phyloP scores from a whole-genome alignment of 2,888 invertebrate species.

The Cataglyphis altisquamis region DNA sequence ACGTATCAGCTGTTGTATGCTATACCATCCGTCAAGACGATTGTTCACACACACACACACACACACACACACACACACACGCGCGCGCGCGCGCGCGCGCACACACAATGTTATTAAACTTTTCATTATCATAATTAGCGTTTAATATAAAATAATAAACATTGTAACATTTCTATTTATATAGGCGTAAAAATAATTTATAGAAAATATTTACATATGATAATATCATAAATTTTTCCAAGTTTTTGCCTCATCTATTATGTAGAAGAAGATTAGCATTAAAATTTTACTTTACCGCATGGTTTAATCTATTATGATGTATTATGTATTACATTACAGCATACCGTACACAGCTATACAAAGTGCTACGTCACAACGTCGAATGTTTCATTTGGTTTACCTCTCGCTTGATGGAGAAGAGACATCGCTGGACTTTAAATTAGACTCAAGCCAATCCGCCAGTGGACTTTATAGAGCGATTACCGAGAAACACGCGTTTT shows the following conservation, averaged over 20 bases:
- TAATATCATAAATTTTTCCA: neutral
- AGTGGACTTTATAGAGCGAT: constrained; percentile 94
- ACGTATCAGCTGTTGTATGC: constrained; percentile 39
- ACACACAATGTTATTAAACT: neutral
- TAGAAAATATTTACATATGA: neutral
- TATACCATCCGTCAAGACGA: constrained; percentile 48
- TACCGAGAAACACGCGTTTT: constrained; percentile 97
- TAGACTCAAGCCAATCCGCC: constrained; percentile 93
- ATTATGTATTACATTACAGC: constrained; percentile 84
- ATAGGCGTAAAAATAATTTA: neutral
- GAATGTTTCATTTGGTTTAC: constrained; percentile 92
- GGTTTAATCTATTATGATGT: constrained; percentile 32
- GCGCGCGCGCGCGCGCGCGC: too few species aligned
- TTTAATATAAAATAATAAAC: constrained; percentile 6
- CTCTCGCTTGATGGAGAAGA: constrained; percentile 90
- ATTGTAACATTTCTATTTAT: neutral
- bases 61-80: too few species aligned
- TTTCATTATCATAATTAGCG: constrained; percentile 20
- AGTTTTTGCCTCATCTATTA: constrained; percentile 24
- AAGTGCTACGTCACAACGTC: constrained; percentile 92
- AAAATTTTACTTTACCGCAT: constrained; percentile 29
- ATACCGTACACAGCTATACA: constrained; percentile 94
- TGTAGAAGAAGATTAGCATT: constrained; percentile 37
- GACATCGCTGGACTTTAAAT: constrained; percentile 92
- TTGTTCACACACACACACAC: neutral